A percentile compares a stretch with the other conserved stretches of the same genome.
Conservation (phyloP, 2,888 invertebrate genomes). For the Perizoma flavofasciatum region DNA sequence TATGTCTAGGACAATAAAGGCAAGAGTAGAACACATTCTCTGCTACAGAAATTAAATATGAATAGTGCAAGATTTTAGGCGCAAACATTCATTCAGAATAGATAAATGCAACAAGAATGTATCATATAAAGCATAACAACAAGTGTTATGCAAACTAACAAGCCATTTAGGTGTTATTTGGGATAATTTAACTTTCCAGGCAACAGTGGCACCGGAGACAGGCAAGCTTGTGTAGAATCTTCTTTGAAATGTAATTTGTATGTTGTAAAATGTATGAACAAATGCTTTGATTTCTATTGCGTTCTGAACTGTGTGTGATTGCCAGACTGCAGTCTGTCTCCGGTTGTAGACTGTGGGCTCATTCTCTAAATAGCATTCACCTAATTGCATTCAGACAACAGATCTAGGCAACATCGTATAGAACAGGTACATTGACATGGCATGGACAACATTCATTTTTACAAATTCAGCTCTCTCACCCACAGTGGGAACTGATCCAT, state of each 20-base stretch:
- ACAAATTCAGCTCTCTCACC: slow-evolving; percentile 84
- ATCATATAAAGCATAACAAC: slow-evolving; percentile 26
- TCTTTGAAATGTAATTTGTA: slow-evolving; percentile 3
- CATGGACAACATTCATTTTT: slow-evolving; percentile 77
- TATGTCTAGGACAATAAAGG: slow-evolving; percentile 65
- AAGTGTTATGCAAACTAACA: slow-evolving; percentile 30
- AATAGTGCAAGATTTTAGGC: slow-evolving; percentile 70
- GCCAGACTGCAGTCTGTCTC: slow-evolving; percentile 61
- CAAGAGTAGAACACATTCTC: slow-evolving; percentile 74
- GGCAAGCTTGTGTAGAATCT: slow-evolving; percentile 38
- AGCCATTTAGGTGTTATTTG: slow-evolving; percentile 27
- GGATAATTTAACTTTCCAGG: slow-evolving; percentile 49
- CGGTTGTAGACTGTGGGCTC: slow-evolving; percentile 67
- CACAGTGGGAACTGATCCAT: slow-evolving; percentile 86
- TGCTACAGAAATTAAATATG: slow-evolving; percentile 69
- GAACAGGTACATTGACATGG: slow-evolving; percentile 68
- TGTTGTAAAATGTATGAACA: neutral
- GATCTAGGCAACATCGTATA: slow-evolving; percentile 73
- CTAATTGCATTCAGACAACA: slow-evolving; percentile 80
- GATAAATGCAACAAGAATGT: slow-evolving; percentile 28
- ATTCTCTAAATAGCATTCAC: slow-evolving; percentile 80
- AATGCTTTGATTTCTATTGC: slow-evolving; percentile 12
- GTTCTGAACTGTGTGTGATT: slow-evolving; percentile 32
- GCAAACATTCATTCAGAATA: slow-evolving; percentile 69
- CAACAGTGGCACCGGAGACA: slow-evolving; percentile 68